Evolutionary conservation across 2,797 vertebrate genomes (phyloP).

Genomic region (Mycteria americana): DNA sequence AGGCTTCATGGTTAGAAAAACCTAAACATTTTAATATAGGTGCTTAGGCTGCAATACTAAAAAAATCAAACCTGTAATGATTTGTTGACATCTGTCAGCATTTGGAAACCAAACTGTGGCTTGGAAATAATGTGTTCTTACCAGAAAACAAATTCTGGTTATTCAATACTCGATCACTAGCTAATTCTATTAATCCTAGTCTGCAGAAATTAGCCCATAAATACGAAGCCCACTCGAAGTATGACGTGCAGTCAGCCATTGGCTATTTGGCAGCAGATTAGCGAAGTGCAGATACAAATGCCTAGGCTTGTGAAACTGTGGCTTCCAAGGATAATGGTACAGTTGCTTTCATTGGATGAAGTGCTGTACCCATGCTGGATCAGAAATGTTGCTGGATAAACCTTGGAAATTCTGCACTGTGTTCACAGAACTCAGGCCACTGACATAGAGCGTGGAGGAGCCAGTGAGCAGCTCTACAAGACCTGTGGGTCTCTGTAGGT

Average conservation of each 20-base stretch:
- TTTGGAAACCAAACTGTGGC: not conserved
- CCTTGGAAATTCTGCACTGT: not conserved
- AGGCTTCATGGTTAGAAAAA: not conserved
- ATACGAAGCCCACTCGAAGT: not conserved
- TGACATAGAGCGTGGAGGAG: not conserved
- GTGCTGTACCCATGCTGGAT: not conserved
- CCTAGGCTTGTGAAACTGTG: not conserved
- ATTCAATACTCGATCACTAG: not conserved
- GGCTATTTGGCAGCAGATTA: not conserved
- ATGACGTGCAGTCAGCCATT: not conserved
- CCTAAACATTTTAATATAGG: not conserved
- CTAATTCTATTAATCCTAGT: not conserved
- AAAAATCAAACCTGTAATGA: not conserved
- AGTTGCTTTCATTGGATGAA: not conserved
- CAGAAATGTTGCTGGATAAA: not conserved
- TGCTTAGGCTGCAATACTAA: not conserved
- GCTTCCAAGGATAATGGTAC: not conserved
- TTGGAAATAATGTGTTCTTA: not conserved
- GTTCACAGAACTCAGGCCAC: not conserved
- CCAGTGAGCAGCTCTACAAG: not conserved
- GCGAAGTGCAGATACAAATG: not conserved
- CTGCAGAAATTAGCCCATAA: not conserved
- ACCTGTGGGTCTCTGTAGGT: not conserved
- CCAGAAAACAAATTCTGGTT: not conserved
- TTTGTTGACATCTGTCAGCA: not conserved